Percentiles rank a stretch among this genome's conserved stretches.
Conservation (phyloP, 2,888 invertebrate genomes). For the Nycteola revayana region DNA sequence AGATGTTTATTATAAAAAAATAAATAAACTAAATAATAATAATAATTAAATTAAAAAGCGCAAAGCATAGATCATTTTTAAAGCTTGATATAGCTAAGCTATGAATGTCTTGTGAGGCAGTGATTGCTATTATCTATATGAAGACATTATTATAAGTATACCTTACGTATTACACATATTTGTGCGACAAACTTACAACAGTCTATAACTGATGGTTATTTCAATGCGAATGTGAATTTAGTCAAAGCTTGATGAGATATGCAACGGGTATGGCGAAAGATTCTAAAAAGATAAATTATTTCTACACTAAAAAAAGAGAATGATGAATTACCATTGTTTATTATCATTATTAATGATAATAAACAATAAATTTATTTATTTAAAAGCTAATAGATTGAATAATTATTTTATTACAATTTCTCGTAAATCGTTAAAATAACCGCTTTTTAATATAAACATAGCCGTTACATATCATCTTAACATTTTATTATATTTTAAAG, state of each 20-base stretch:
- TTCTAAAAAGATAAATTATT: too few relatives aligned
- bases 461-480: conserved; percentile 26
- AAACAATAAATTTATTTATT: too few relatives aligned
- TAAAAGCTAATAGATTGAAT: too few relatives aligned
- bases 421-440: too few relatives aligned
- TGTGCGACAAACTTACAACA: conserved; percentile 37
- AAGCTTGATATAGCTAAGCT: conserved; percentile 76
- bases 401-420: too few relatives aligned
- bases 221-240: conserved; percentile 18
- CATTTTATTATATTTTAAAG: conserved; percentile 15
- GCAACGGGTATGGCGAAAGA: conserved; percentile 25
- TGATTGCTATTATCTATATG: conserved; percentile 73
- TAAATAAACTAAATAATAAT: conserved; percentile 59
- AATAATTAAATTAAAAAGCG: conserved; percentile 71
- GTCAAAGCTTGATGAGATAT: conserved; percentile 16
- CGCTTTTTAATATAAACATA: conserved; percentile 1
- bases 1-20: conserved; percentile 47
- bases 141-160: conserved; percentile 36
- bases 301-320: too few relatives aligned
- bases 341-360: too few relatives aligned
- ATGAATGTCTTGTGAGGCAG: conserved; percentile 82
- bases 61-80: conserved; percentile 71
- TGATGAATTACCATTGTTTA: too few relatives aligned
- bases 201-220: conserved; percentile 10
- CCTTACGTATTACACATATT: conserved; percentile 33